Evolutionary conservation across 2,888 invertebrate species (phyloP).

Genomic region (Athripsodes cinereus): DNA sequence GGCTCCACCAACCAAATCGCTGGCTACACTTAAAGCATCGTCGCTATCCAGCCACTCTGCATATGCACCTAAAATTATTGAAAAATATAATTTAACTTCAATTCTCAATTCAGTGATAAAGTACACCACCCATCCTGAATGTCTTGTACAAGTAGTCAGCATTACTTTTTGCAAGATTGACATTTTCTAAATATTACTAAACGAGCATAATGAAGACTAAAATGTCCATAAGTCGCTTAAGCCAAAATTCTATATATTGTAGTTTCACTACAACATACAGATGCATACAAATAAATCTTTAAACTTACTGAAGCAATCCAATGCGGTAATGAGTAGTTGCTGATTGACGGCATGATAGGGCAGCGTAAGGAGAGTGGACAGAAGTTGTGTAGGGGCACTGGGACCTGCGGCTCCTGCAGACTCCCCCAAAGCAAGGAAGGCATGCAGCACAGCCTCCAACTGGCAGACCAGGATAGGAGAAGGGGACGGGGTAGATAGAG

Average conservation of each 20-base stretch:
- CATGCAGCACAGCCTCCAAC: conserved; percentile 48
- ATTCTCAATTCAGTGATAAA: too few species aligned
- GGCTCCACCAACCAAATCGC: conserved; percentile 44
- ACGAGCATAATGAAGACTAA: too few species aligned
- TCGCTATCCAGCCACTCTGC: conserved; percentile 69
- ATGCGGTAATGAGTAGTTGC: conserved; percentile 62
- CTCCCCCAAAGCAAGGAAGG: conserved; percentile 49
- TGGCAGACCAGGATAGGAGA: conserved; percentile 49
- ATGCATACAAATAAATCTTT: too few species aligned
- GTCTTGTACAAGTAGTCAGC: too few species aligned
- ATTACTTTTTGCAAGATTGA: too few species aligned
- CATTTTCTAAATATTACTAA: too few species aligned
- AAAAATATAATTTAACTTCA: too few species aligned
- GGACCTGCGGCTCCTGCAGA: conserved; percentile 38
- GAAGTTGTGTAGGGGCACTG: conserved; percentile 44
- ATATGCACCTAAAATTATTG: conserved; percentile 58
- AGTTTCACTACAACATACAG: too few species aligned
- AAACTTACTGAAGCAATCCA: conserved; percentile 68
- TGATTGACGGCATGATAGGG: conserved; percentile 55
- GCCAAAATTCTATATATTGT: too few species aligned
- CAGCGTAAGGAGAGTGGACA: conserved; percentile 51
- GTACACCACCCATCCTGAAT: too few species aligned
- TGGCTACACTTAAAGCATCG: conserved; percentile 33
- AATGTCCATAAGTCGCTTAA: too few species aligned
- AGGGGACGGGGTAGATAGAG: conserved; percentile 37